Evolutionary conservation across 2,113 vertebrate species (phyloP), one percentile per base, ranked within the genome.

Genomic region (Mus spicilegus): DNA sequence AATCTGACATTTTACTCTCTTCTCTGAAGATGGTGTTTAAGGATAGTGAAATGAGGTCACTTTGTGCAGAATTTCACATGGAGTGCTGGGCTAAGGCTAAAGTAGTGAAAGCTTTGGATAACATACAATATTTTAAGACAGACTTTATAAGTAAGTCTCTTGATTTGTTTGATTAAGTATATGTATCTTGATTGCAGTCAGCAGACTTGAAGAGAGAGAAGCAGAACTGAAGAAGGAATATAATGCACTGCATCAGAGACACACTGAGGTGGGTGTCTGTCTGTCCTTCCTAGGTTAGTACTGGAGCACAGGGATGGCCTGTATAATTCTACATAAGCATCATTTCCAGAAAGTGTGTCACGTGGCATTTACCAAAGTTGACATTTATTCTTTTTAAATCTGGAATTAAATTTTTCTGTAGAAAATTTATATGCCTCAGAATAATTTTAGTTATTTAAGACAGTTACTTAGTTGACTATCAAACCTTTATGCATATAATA

Each of bases 141-240:
- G 10, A 67, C 69, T 89, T 92, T 80, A 51, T 30, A 89, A 90
- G 76, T 95, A 84, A 69, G 78, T 87, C 80, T 92, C 30, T 93
- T n/a, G n/a, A 75, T 96, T 96, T 92, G 70, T 95, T 97, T 97
- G 73, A 98, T 92, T 97, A 94, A 96, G 76, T 96, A 3, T 97
- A 61, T 97, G 87, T 97, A 88, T 98, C 95, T 98, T 94, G 97
- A 67, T 98, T 99, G 56, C 98, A 99, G 99, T 99, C 98, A 98
- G 99, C 99, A 99, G 99, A 98, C 98, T 99, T 96, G 99, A 99
- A 94, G 99, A 99, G 98, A 98, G 99, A 94, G 99, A 99, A 97
- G 99, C 99, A 8, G 99, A 99, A 92, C 98, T 99, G 95, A 99
- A 99, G 98, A 99, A 99, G 89, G 99, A 99, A 95, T 99, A 99